Percentiles rank a stretch among this genome's conserved stretches.
These are phyloP conservation scores for Oscheius onirici DNA, from an alignment of 2,888 invertebrate genomes.

Conservation along the genomic window DNA sequence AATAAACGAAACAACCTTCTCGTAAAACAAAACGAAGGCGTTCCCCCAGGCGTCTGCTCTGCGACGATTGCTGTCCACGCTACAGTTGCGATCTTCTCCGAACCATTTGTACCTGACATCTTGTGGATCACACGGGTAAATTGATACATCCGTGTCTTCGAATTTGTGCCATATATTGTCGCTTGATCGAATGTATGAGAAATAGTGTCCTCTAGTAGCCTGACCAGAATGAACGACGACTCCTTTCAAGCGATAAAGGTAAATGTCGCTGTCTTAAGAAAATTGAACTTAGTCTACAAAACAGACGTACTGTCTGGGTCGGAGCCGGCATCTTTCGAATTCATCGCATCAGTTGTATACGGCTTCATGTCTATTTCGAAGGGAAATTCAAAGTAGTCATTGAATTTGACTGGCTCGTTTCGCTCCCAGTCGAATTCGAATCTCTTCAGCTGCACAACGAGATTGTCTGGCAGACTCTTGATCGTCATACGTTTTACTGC, in stretches of 20 bases:
- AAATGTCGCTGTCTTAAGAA: background rate
- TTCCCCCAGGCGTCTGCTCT: slow-evolving; percentile 86
- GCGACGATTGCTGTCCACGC: slow-evolving; percentile 14
- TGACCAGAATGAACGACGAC: slow-evolving; percentile 98
- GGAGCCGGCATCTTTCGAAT: slow-evolving; percentile 84
- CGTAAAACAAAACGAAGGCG: slow-evolving; percentile 97
- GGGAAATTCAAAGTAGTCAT: slow-evolving; percentile 99
- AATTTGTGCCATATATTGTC: slow-evolving; percentile 89
- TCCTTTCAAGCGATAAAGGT: slow-evolving; percentile 87
- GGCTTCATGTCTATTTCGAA: slow-evolving; percentile 96
- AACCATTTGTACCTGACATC: slow-evolving; percentile 75
- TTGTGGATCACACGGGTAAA: slow-evolving; percentile 96
- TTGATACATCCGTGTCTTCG: slow-evolving; percentile 95
- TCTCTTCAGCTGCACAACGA: slow-evolving; percentile 95
- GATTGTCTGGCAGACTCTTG: slow-evolving; percentile 92
- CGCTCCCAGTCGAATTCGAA: slow-evolving; percentile 97
- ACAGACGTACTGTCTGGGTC: slow-evolving; percentile 92
- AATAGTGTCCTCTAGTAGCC: slow-evolving; percentile 97
- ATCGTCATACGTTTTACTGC: slow-evolving; percentile 96
- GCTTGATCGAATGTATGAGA: slow-evolving; percentile 83
- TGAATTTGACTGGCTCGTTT: slow-evolving; percentile 91
- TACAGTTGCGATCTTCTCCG: slow-evolving; percentile 36
- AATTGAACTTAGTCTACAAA: background rate
- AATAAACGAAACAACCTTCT: slow-evolving; percentile 72
- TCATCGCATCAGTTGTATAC: slow-evolving; percentile 87